Conservation (phyloP, 2,113 vertebrate species). For the Garra rufa region DNA sequence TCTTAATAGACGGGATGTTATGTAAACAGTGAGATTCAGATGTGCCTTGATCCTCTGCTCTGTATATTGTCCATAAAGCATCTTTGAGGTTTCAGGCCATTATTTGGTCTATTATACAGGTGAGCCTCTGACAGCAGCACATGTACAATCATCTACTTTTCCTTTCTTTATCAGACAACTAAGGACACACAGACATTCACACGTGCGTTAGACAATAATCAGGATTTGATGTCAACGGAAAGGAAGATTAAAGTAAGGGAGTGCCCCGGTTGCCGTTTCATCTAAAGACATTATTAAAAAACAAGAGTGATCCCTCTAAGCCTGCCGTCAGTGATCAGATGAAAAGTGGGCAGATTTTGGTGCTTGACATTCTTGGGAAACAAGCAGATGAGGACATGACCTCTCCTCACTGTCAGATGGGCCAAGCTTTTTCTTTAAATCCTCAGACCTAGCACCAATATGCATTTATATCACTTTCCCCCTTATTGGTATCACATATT, state of each 20-base stretch:
- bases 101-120: neutral
- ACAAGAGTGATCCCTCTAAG: constrained; percentile 48
- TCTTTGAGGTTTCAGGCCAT: neutral
- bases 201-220: constrained; percentile 15
- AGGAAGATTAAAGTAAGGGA: constrained; percentile 38
- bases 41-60: neutral
- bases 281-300: constrained; percentile 51
- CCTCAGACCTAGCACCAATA: neutral
- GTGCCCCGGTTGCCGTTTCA: neutral
- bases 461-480: neutral
- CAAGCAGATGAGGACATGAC: constrained; percentile 36
- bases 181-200: constrained; percentile 9
- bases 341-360: constrained; percentile 46
- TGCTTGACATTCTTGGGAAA: neutral
- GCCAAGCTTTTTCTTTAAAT: neutral
- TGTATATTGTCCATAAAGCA: neutral
- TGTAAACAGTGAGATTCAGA: neutral
- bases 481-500: neutral
- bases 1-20: neutral
- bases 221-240: constrained; percentile 31
- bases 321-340: constrained; percentile 35
- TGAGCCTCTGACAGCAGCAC: neutral
- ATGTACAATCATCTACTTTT: neutral
- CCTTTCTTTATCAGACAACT: neutral
- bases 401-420: neutral